A percentile compares a stretch with the other conserved stretches of the same genome.
Evolutionary conservation across 2,888 invertebrate genomes (phyloP).

Genomic region (Melanchra persicariae): DNA sequence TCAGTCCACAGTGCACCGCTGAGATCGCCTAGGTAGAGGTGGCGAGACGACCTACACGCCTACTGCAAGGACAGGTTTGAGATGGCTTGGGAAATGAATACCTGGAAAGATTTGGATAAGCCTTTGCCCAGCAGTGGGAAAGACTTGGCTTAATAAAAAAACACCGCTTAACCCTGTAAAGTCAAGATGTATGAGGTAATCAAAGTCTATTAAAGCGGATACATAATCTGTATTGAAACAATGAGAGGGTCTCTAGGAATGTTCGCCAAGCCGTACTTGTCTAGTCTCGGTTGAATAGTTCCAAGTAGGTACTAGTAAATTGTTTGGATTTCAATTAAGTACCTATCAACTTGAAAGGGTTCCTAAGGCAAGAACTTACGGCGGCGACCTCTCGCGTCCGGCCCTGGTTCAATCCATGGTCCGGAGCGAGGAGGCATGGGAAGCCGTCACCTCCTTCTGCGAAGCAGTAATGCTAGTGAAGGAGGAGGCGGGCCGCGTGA

Average conservation of each 20-base stretch:
- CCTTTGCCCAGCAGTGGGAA: neutral
- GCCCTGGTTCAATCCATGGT: no score
- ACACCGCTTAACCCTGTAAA: neutral
- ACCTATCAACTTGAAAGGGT: neutral
- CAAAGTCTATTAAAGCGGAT: slow-evolving; percentile 25
- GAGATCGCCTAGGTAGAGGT: no score
- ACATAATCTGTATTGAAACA: slow-evolving; percentile 28
- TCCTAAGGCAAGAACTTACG: neutral
- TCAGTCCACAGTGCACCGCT: no score
- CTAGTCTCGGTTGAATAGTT: slow-evolving; percentile 21
- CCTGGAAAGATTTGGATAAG: no score
- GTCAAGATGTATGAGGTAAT: slow-evolving; percentile 28
- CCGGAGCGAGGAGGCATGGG: no score
- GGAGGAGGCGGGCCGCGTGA: no score
- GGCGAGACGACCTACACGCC: no score
- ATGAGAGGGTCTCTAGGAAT: slow-evolving; percentile 26
- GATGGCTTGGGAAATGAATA: no score
- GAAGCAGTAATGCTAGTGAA: no score
- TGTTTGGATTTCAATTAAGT: slow-evolving; percentile 38
- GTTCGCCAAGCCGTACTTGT: slow-evolving; percentile 35
- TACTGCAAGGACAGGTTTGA: no score
- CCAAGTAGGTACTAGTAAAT: slow-evolving; percentile 8
- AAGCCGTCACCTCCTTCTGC: no score
- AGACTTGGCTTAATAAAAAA: neutral
- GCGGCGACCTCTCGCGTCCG: no score